Evolutionary conservation across 2,113 vertebrate genomes (phyloP), one percentile per base, ranked within the genome.

Genomic region (Chroicocephalus ridibundus): DNA sequence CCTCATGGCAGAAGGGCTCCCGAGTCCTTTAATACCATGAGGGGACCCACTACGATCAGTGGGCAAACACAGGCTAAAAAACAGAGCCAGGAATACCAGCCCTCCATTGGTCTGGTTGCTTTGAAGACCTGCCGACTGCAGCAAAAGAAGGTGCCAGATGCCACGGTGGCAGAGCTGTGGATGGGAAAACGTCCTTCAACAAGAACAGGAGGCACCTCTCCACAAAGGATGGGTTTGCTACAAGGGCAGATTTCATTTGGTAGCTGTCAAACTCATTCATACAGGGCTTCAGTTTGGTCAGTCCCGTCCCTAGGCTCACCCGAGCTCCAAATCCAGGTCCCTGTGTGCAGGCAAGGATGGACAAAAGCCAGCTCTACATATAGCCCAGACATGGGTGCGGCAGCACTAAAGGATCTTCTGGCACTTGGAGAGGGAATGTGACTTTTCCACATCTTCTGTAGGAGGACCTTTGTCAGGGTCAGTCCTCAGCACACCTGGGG

Each of bases 41-140:
- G 11, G 18, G 2, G 47, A 38, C 13, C 27, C 29, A 6, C 58
- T 52, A 22, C 0, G 0, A 79, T 49, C 49, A 69, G 19, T 2
- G 24, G 32, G 22, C 8, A 94, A 71, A 55, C 51, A 58, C n/a
- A 31, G 18, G 15, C 42, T 81, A 38, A 81, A 46, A 89, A 24
- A 0, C 46, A 92, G 47, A 68, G 29, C 4, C 47, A 64, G 70
- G n/a, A 85, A 64, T 38, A 26, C 10, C 4, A 3, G 13, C 34
- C 16, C 36, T 65, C 10, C 5, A 1, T 60, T 64, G 42, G 6
- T 69, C 40, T 77, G 58, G n/a, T 6, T 86, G 64, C 55, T 89
- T 64, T 55, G 20, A 68, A 62, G 22, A 36, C 16, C n/a, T 79
- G 26, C 26, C 46, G 75, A 0, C 6, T 10, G 13, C 32, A 82